These are phyloP conservation scores for Onychostruthus taczanowskii DNA, from an alignment of 2,113 vertebrate species.

Conservation along the genomic window DNA sequence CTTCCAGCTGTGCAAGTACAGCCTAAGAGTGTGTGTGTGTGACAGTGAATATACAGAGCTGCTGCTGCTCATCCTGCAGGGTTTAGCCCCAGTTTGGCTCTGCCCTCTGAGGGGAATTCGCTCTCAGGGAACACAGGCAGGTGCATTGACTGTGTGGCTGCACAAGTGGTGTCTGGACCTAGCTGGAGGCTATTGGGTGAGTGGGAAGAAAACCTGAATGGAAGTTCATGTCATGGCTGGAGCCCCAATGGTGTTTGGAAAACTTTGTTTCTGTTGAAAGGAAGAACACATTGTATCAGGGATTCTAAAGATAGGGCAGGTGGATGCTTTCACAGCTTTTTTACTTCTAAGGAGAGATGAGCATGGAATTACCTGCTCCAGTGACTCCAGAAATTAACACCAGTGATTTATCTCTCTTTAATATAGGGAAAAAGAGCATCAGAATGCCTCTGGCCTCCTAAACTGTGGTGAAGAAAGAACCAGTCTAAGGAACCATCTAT, in stretches of 20 bases:
- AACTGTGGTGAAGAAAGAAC: not conserved
- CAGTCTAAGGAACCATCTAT: not conserved
- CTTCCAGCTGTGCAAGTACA: not conserved
- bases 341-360: not conserved
- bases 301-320: not conserved
- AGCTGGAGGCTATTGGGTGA: not conserved
- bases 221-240: not conserved
- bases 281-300: not conserved
- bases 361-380: not conserved
- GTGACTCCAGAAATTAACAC: not conserved
- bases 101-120: accelerated
- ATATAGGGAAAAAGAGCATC: not conserved
- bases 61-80: not conserved
- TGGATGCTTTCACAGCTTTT: not conserved
- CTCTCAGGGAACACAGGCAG: not conserved
- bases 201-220: not conserved
- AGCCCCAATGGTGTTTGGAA: not conserved
- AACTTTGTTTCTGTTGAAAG: not conserved
- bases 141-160: not conserved
- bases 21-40: not conserved
- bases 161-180: accelerated
- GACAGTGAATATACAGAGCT: not conserved
- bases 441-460: not conserved
- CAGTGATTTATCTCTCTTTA: not conserved
- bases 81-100: not conserved